Percentiles rank a stretch among this genome's conserved stretches.
phyloP scores from a whole-genome alignment of 2,888 invertebrate genomes.

The Tetranychus truncatus region DNA sequence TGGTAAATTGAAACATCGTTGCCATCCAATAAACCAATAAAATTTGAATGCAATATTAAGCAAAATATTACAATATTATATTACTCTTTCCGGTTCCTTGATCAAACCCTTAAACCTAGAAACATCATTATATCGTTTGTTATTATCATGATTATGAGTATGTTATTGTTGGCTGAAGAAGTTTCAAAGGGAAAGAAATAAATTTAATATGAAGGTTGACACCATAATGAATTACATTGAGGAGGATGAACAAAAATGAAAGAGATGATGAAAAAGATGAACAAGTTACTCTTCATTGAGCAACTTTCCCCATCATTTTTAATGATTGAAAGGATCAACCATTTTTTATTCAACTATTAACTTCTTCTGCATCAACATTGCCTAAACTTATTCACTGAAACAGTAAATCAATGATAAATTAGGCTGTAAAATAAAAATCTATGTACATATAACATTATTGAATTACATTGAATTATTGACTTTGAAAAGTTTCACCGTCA shows the following conservation, averaged over 20 bases:
- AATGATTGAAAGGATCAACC: background rate
- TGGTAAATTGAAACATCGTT: too few relatives aligned
- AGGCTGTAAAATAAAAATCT: background rate
- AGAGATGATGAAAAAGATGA: background rate
- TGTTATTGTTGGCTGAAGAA: background rate
- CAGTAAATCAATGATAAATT: slow-evolving; percentile 1
- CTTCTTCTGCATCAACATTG: background rate
- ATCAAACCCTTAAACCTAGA: background rate
- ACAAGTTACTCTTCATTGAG: background rate
- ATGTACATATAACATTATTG: background rate
- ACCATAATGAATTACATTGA: background rate
- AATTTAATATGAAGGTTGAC: background rate
- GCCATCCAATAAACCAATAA: background rate
- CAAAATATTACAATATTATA: background rate
- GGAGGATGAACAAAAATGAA: background rate
- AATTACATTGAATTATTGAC: background rate
- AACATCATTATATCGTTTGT: background rate
- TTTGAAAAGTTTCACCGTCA: background rate
- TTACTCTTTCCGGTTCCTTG: slow-evolving; percentile 1
- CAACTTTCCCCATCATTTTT: background rate
- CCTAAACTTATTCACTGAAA: background rate
- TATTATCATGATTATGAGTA: background rate
- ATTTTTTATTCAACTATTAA: background rate
- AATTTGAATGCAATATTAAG: background rate
- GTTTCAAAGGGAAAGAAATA: background rate